Evolutionary conservation across 2,113 vertebrate genomes (phyloP), one percentile per base, ranked within the genome.

Genomic region (Cichladusa arquata): DNA sequence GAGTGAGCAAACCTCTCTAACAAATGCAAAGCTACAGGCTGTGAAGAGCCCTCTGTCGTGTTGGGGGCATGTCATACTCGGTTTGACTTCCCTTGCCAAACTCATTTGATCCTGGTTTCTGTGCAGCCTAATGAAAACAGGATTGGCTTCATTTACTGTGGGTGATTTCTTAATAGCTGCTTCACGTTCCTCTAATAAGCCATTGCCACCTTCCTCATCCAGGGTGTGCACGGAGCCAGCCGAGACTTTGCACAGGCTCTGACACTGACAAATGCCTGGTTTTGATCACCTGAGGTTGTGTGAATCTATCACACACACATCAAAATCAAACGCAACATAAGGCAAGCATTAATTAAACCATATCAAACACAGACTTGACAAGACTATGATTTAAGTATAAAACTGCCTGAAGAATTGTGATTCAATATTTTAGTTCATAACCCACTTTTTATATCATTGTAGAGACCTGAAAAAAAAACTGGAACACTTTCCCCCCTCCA

Each of bases 311-410:
- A 78, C 82, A 71, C 28, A 58, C 86, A 90, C 71, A 84, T 96
- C 87, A 94, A 92, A 97, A 96, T 95, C 77, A 58, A 84, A 81
- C 93, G 61, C 44, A 96, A 95, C 95, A 94, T 85, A 92, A 89
- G 84, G 81, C 90, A 77, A 97, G 72, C 79, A 91, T 97, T 98
- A 98, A 98, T 98, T 98, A 98, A 94, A 97, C 88, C 92, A 33
- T 95, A 96, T 97, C 97, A 96, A 96, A 96, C 95, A 54, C 86
- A 93, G 94, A 26, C 64, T 92, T 98, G 97, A 97, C 97, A 98
- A 96, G 96, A 62, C 92, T 97, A 88, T 96, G 96, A 97, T 97
- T 97, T 98, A 96, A 97, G 81, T 93, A 96, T 96, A 98, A 97
- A 98, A 96, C 94, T 94, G 94, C 96, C 85, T 96, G 95, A 96